Evolutionary conservation across 2,888 invertebrate species (phyloP), one percentile per base, ranked within the genome.

Genomic region (Drosophila dives): DNA sequence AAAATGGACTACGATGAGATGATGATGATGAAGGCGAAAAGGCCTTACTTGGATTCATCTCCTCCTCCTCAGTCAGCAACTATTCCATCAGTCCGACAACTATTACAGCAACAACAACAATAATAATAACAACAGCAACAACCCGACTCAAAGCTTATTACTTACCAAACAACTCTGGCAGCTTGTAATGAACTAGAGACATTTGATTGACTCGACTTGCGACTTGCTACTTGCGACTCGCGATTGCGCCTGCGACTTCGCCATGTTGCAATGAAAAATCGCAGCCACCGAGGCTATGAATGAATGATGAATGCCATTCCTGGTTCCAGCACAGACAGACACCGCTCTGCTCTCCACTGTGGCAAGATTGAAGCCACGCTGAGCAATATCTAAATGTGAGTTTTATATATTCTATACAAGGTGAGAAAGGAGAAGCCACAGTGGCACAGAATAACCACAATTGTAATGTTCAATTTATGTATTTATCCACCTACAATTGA

Each of bases 161-260:
- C 87, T 80, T 77, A 87, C 83, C 85, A 80, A 87, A 85, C 86
- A 83, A 87, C 88, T 87, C 77, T 74, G 69, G 77, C 79, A 83
- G 77, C 77, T 85, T 86, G 78, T 85, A 87, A 86, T 86, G 86
- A 86, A 86, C 88, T 86, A 86, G 83, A 74, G 81, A 81, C 86
- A 75, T 88, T 86, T 87, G 80, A 86, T 85, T 88, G 86, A 86
- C 86, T 88, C 75, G 69, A 75, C 33, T 50, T 10, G 53, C 53
- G 51, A 34, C 29, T 33, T 15, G 34, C 51, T 20, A 32, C 34
- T 53, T 5, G 23, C 53, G 53, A 53, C 34, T 20, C 45, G 23
- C 45, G 65, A 59, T 61, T 67, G 55, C 60, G 66, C 64, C 56
- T 67, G 76, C 83, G 61, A 70, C 62, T 61, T 73, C 75, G 80